Conservation (phyloP, 2,888 invertebrate species). For the Conops quadrifasciatus region DNA sequence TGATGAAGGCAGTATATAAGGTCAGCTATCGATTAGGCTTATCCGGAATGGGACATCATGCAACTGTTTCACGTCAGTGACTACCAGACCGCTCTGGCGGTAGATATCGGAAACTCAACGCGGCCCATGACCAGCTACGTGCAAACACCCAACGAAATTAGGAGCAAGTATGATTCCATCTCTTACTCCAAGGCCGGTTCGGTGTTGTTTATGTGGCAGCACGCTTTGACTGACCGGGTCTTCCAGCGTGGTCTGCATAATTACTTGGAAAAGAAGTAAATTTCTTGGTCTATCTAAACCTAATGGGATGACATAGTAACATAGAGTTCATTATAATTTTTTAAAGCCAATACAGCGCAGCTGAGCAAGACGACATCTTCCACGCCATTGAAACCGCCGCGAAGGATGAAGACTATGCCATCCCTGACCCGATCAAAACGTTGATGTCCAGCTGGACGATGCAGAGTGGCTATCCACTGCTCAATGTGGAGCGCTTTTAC, state of each 20-base stretch:
- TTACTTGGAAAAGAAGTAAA: constrained; percentile 57
- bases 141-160: constrained; percentile 82
- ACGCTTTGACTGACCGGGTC: constrained; percentile 56
- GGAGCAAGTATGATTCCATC: constrained; percentile 83
- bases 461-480: constrained; percentile 70
- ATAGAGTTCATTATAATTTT: too few relatives aligned
- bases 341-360: constrained; percentile 51
- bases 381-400: constrained; percentile 52
- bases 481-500: constrained; percentile 68
- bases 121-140: constrained; percentile 86
- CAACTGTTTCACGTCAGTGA: constrained; percentile 81
- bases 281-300: not conserved
- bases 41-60: constrained; percentile 75
- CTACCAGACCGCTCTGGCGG: constrained; percentile 75
- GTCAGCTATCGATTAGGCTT: constrained; percentile 62
- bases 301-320: not conserved
- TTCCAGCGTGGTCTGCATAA: constrained; percentile 57
- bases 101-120: constrained; percentile 78
- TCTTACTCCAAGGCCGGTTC: constrained; percentile 91
- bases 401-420: constrained; percentile 46
- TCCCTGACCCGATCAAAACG: constrained; percentile 67
- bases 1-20: not conserved
- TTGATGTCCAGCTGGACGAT: constrained; percentile 72
- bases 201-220: constrained; percentile 60
- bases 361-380: constrained; percentile 56